Conservation (phyloP, 2,113 vertebrate genomes). For the Sarotherodon lohbergeri region DNA sequence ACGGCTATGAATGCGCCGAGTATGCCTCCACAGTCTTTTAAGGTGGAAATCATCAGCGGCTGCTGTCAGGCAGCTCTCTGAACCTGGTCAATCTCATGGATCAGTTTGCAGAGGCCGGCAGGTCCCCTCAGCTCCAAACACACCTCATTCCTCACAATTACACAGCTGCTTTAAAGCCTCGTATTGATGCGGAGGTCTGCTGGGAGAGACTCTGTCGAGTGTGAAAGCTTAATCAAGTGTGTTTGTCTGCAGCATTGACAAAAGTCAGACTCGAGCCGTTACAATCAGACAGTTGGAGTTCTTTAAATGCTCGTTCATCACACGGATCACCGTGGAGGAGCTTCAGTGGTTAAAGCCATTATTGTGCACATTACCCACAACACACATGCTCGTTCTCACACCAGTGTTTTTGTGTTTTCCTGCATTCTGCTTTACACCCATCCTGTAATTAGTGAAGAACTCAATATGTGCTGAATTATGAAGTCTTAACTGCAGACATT, state of each 20-base stretch:
- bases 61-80: background rate
- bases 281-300: background rate
- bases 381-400: background rate
- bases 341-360: background rate
- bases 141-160: slow-evolving; percentile 2
- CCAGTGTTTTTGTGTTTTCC: background rate
- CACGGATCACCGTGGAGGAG: background rate
- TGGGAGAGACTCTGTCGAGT: background rate
- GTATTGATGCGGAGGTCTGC: background rate
- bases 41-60: background rate
- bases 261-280: background rate
- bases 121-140: background rate
- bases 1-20: background rate
- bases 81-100: background rate
- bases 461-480: background rate
- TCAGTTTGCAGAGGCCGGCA: background rate
- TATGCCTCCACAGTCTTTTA: background rate
- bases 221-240: background rate
- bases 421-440: background rate
- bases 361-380: background rate
- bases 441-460: background rate
- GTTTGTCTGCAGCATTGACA: background rate
- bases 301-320: background rate
- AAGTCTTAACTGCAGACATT: background rate
- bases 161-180: background rate